These are phyloP conservation scores for Myotis vivesi DNA, from an alignment of 2,797 vertebrate species.

Conservation along the genomic window DNA sequence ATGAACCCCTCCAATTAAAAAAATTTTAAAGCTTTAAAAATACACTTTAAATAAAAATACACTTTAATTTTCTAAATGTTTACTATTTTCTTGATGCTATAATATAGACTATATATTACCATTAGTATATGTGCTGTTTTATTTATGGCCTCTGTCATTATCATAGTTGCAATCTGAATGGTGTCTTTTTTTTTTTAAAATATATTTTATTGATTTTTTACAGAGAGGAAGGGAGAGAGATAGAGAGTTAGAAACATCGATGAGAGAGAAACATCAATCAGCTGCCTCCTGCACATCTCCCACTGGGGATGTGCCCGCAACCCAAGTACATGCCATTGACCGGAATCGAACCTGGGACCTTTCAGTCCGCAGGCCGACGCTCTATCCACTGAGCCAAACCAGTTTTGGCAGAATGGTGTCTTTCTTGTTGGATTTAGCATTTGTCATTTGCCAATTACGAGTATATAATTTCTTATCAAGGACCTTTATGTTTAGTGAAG, in stretches of 20 bases:
- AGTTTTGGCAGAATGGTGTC: not conserved
- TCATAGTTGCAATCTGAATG: not conserved
- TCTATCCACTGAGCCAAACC: too few relatives aligned
- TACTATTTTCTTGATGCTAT: not conserved
- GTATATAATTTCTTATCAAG: slow-evolving; percentile 3
- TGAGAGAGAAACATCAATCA: too few relatives aligned
- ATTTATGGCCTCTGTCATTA: not conserved
- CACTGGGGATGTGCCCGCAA: too few relatives aligned
- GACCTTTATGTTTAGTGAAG: slow-evolving; percentile 27
- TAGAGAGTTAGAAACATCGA: too few relatives aligned
- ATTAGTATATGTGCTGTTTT: not conserved
- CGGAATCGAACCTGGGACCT: too few relatives aligned
- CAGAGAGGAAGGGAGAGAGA: too few relatives aligned
- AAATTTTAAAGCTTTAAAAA: slow-evolving; percentile 11
- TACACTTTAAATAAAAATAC: not conserved
- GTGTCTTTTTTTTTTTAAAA: not conserved
- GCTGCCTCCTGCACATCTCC: too few relatives aligned
- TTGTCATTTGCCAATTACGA: slow-evolving; percentile 35
- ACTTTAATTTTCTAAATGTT: slow-evolving; percentile 33
- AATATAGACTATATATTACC: not conserved
- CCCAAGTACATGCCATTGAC: too few relatives aligned
- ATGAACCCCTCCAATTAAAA: not conserved
- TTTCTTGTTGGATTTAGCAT: slow-evolving; percentile 33
- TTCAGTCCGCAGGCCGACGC: too few relatives aligned
- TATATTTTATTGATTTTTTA: too few relatives aligned